phyloP scores from a whole-genome alignment of 2,797 vertebrate genomes.

The Simalia tracyae region DNA sequence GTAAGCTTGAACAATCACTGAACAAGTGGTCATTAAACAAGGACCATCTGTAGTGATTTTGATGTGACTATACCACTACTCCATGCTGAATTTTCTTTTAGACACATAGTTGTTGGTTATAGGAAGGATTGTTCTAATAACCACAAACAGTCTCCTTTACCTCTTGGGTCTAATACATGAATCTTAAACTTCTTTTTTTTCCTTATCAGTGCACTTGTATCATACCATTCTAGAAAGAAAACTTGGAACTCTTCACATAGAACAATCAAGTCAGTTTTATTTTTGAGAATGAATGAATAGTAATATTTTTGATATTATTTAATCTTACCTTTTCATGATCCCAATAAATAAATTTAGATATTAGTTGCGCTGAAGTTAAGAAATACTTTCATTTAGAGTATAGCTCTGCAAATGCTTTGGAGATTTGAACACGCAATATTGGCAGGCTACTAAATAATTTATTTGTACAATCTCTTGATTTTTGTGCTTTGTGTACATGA shows the following conservation, averaged over 20 bases:
- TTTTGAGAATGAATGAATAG: slow-evolving; percentile 4
- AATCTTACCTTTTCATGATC: slow-evolving; percentile 17
- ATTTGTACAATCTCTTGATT: slow-evolving; percentile 27
- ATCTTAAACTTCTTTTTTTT: neutral
- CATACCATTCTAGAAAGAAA: neutral
- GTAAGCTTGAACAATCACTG: neutral
- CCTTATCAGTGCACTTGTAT: neutral
- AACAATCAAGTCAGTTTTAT: neutral
- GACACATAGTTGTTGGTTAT: neutral
- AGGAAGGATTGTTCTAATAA: neutral
- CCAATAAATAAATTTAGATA: slow-evolving; percentile 55
- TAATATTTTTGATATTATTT: slow-evolving; percentile 42
- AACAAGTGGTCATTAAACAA: neutral
- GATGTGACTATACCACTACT: neutral
- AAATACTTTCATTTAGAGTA: slow-evolving; percentile 35
- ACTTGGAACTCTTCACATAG: neutral
- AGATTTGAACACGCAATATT: slow-evolving; percentile 34
- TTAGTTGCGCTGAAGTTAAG: slow-evolving; percentile 44
- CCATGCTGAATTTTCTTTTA: neutral
- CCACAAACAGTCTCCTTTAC: neutral
- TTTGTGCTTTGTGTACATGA: neutral
- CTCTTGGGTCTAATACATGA: neutral
- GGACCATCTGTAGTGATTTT: neutral
- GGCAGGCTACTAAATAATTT: slow-evolving; percentile 31
- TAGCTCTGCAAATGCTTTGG: slow-evolving; percentile 39